Conservation (phyloP, 2,113 vertebrate genomes). For the Oncorhynchus kisutch region DNA sequence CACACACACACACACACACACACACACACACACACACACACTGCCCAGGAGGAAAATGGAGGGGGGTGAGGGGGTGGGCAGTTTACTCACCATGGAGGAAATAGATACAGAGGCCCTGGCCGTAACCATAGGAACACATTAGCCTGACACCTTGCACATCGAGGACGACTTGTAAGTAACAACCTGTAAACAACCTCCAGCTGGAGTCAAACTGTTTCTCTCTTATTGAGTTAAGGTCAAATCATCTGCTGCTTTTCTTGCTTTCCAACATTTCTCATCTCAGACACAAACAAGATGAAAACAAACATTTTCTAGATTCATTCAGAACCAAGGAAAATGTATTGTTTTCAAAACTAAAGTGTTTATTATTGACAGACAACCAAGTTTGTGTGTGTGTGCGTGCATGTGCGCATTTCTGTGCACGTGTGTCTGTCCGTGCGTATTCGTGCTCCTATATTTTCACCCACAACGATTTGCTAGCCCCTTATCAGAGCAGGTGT, state of each 20-base stretch:
- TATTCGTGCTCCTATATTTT: no score
- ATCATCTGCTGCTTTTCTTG: background rate
- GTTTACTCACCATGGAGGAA: slow-evolving; percentile 29
- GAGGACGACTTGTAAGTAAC: slow-evolving; percentile 8
- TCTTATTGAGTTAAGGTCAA: slow-evolving; percentile 13
- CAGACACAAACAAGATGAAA: background rate
- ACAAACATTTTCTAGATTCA: background rate
- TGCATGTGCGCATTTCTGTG: background rate
- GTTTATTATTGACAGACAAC: slow-evolving; percentile 4
- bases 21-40: no score
- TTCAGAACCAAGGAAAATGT: background rate
- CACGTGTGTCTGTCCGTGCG: no score
- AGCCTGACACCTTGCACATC: slow-evolving; percentile 7
- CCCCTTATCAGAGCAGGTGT: slow-evolving; percentile 35
- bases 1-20: no score
- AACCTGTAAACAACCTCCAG: slow-evolving; percentile 40
- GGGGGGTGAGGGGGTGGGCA: slow-evolving; percentile 41
- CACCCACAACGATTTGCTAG: no score
- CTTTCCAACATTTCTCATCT: slow-evolving; percentile 4
- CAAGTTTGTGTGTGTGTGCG: slow-evolving; percentile 8
- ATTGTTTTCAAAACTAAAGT: background rate
- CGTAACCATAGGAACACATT: slow-evolving; percentile 62
- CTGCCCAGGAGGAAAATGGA: background rate
- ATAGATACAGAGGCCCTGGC: slow-evolving; percentile 33
- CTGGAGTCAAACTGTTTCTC: slow-evolving; percentile 34